Conservation (phyloP, 2,113 vertebrate species). For the Bucco capensis region DNA sequence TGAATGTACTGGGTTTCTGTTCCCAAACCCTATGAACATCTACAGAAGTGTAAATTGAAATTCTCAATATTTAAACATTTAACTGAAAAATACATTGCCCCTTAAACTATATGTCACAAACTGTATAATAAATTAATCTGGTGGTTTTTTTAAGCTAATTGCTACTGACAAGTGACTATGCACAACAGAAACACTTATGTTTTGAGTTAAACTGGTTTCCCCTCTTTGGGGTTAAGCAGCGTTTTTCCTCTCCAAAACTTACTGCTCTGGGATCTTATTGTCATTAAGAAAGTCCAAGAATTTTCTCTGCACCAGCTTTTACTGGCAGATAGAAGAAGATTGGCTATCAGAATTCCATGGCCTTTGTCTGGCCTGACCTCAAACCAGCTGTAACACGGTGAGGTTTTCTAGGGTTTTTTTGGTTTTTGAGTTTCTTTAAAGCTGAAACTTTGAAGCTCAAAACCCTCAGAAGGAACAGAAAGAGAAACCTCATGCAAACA, state of each 20-base stretch:
- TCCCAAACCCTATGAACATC: neutral
- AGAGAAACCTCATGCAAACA: slow-evolving; percentile 61
- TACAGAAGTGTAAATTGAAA: neutral
- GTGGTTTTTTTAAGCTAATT: neutral
- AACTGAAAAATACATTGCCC: neutral
- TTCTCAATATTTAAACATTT: neutral
- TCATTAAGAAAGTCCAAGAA: neutral
- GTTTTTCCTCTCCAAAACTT: neutral
- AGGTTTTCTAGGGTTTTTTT: neutral
- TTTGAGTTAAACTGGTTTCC: neutral
- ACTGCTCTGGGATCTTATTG: neutral
- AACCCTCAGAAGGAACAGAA: slow-evolving; percentile 47
- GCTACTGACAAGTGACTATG: neutral
- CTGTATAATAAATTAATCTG: neutral
- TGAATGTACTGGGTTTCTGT: neutral
- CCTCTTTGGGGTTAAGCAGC: neutral
- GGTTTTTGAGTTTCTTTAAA: slow-evolving; percentile 41
- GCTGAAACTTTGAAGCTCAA: slow-evolving; percentile 51
- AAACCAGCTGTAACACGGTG: neutral
- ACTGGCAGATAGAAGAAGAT: neutral
- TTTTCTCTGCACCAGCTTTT: neutral
- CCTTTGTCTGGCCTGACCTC: neutral
- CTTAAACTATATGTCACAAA: neutral
- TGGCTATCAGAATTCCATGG: neutral
- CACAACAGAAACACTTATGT: neutral